Evolutionary conservation across 2,888 invertebrate genomes (phyloP), one percentile per base, ranked within the genome.

Genomic region (Drosophila stalkeri): DNA sequence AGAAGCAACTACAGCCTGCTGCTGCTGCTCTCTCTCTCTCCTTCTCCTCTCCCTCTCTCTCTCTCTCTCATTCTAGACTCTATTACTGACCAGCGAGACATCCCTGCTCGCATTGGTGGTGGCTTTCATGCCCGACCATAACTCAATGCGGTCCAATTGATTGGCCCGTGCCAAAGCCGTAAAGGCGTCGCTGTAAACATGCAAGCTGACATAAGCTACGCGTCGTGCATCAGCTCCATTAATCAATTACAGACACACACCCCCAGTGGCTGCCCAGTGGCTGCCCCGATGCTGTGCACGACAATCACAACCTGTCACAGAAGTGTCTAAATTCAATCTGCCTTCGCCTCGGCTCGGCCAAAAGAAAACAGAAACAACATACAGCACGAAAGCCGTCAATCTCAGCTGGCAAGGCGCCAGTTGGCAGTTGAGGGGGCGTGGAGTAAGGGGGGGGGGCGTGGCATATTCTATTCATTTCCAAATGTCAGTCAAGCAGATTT

Each of bases 191-290:
- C 73, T 70, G 80, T 77, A 61, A 77, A 75, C 81, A 80, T 81
- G 81, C 80, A 65, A 41, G 49, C 75, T 54, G 63, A 80, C 86
- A 86, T 86, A 89, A 89, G 86, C 80, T 87, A 80, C 64, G 82
- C 75, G 77, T 75, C 81, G 79, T 73, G 77, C 75, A 73, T 60
- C 86, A 75, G 82, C 77, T 72, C 88, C 91, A 91, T 91, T 91
- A 91, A 91, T 91, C 91, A 91, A 91, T 91, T 91, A 91, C 87
- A 82, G 85, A 57, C 80, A 67, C 80, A 27, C 27, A 27, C 27
- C 27, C 27, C 27, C 27, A 27, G 27, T 27, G 27, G 27, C 27
- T 27, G 23, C 27, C 27, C 27, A 27, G 27, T 27, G 27, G 27
- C 27, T 27, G 23, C 23, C 47, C 27, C 6, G 52, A 11, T 18